phyloP scores from a whole-genome alignment of 2,797 vertebrate genomes.

The Tokudaia tokunoshimensis region DNA sequence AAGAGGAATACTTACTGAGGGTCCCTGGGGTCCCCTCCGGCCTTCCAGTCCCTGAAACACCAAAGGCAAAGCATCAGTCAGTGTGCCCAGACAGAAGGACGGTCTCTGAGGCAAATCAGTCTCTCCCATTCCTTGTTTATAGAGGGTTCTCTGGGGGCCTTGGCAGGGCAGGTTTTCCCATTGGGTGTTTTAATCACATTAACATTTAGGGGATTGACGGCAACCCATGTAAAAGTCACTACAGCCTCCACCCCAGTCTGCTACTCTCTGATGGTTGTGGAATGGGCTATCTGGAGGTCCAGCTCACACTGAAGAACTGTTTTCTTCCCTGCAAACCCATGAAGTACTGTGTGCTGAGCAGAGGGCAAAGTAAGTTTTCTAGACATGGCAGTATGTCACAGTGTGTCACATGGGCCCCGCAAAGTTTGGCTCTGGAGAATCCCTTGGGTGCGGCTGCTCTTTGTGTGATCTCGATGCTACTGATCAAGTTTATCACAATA shows the following conservation, averaged over 20 bases:
- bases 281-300: neutral
- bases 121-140: neutral
- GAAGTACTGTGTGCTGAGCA: neutral
- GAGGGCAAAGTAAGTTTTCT: neutral
- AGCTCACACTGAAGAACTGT: neutral
- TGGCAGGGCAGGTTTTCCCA: conserved; percentile 1
- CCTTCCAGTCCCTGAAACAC: conserved; percentile 75
- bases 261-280: neutral
- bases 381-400: neutral
- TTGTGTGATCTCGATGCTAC: neutral
- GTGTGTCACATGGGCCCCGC: accelerated
- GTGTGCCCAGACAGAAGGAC: neutral
- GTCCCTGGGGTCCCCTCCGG: conserved; percentile 56
- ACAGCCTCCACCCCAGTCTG: neutral
- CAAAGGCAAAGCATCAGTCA: conserved; percentile 53
- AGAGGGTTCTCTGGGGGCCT: neutral
- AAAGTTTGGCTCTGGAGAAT: neutral
- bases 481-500: neutral
- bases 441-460: neutral
- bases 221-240: conserved; percentile 50
- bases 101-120: neutral
- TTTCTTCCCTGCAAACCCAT: neutral
- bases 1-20: conserved; percentile 27
- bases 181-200: conserved; percentile 11
- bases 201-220: conserved; percentile 54